Conservation (phyloP, 2,888 invertebrate species). For the Dryadula phaetusa region DNA sequence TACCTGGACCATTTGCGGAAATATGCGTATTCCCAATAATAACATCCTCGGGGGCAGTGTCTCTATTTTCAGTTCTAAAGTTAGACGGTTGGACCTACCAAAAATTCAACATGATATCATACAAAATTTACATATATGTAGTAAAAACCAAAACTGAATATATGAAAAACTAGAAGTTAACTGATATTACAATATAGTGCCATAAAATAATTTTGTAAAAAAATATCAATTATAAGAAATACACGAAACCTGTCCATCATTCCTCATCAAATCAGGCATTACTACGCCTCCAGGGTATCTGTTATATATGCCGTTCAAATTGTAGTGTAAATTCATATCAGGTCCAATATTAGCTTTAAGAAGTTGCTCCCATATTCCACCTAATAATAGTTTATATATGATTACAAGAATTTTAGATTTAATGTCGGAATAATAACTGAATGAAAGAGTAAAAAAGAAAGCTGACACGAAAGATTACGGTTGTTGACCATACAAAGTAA, state of each 20-base stretch:
- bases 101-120: too few species aligned
- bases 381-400: conserved; percentile 49
- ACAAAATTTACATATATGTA: too few species aligned
- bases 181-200: too few species aligned
- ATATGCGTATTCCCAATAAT: conserved; percentile 62
- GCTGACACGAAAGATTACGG: not conserved
- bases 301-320: conserved; percentile 77
- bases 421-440: not conserved
- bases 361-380: conserved; percentile 79
- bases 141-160: too few species aligned
- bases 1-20: conserved; percentile 58
- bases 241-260: conserved; percentile 76
- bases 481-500: not conserved
- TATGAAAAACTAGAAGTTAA: too few species aligned
- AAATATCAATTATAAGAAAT: too few species aligned
- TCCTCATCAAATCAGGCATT: conserved; percentile 71
- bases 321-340: conserved; percentile 80
- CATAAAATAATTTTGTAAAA: too few species aligned
- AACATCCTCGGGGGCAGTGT: conserved; percentile 61
- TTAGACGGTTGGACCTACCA: conserved; percentile 72
- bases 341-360: conserved; percentile 80
- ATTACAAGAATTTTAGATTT: not conserved
- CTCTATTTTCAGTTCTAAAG: conserved; percentile 69
- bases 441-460: not conserved
- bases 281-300: conserved; percentile 66